Evolutionary conservation across 2,888 invertebrate species (phyloP), one percentile per base, ranked within the genome.

Genomic region (Strigamia crassipes): DNA sequence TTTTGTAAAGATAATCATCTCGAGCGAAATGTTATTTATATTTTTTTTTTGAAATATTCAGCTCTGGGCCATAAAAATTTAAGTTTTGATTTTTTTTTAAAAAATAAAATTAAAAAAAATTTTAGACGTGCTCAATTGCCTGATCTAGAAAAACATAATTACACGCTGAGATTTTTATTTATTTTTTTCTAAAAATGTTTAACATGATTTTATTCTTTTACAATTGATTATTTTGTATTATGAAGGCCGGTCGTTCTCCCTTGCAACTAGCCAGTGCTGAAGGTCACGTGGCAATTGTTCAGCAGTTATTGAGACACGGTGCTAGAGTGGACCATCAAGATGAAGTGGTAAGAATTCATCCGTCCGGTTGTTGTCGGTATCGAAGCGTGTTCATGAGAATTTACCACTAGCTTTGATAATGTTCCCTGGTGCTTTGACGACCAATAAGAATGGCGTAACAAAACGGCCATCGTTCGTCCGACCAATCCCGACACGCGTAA

Each of bases 231-330:
- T 51, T 34, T 34, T 5, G 3, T 34, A 5, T 13, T 10, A 15
- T 0, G 42, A 88, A 92, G 91, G 90, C 92, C 86, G 93, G 94
- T 84, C 91, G 93, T 89, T 92, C 93, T 86, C 91, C 94, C 86
- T 86, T 93, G 85, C 94, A 94, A 87, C 91, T 93, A 86, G 94
- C 95, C 84, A 92, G 94, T 85, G 93, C 94, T 85, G 94, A 94
- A 87, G 96, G 95, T 85, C 93, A 94, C 88, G 90, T 92, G 86
- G 92, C 93, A 85, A 92, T 94, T 85, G 92, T 93, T 84, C 90
- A 91, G 85, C 88, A 93, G 84, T 90, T 95, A 86, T 89, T 93
- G 84, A 91, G 92, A 84, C 90, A 92, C 86, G 91, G 92, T 18
- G 91, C 92, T 66, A 90, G 91, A 85, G 90, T 93, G 85, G 92